Evolutionary conservation across 1,140 invertebrate genomes (phyloP), one percentile per base, ranked within the genome.

Genomic region (Hesperophylax magnus): DNA sequence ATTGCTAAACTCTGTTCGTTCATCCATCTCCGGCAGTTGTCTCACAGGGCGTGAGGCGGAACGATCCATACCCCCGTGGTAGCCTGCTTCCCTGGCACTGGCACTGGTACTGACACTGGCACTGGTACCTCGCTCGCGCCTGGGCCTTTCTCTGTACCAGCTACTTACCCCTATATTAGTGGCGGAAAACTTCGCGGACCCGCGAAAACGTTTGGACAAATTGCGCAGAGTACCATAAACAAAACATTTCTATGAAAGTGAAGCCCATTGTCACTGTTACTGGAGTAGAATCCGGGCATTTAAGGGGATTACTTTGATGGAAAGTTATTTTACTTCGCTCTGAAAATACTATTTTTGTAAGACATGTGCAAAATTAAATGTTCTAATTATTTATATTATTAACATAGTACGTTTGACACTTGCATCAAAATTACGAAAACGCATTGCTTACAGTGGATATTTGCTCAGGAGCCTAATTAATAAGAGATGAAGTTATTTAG

Each of bases 1-100:
- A 85, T 85, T 85, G 84, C 78, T 78, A 82, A 84, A 84, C 81
- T 82, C 83, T 80, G 83, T 84, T 82, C 80, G 83, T 80, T 84
- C 80, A 84, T 84, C 82, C 82, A 84, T 81, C 77, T 81, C 79
- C 61, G 76, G 52, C 71, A 72, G 80, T 80, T 72, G 83, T 78
- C 74, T 78, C 71, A 61, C 34, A 58, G 63, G 77, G 72, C 61
- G 69, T 31, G 71, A 56, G 82, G 80, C 63, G 67, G 67, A 53
- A 71, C 39, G 20, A 71, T 71, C 67, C 53, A 52, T 22, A 52
- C 39, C 65, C 39, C 53, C 61, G 71, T 72, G 22, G 63, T 24
- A 67, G 63, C 24, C 31, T 34, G 39, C 39, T 47, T 47, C 39
- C 24, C 22, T 34, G 63, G 22, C n/a, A 5, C 54, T 47, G 9